Percentiles rank a stretch among this genome's conserved stretches.
These are phyloP conservation scores for Podarcis raffonei DNA, from an alignment of 2,113 vertebrate genomes.

Conservation along the genomic window DNA sequence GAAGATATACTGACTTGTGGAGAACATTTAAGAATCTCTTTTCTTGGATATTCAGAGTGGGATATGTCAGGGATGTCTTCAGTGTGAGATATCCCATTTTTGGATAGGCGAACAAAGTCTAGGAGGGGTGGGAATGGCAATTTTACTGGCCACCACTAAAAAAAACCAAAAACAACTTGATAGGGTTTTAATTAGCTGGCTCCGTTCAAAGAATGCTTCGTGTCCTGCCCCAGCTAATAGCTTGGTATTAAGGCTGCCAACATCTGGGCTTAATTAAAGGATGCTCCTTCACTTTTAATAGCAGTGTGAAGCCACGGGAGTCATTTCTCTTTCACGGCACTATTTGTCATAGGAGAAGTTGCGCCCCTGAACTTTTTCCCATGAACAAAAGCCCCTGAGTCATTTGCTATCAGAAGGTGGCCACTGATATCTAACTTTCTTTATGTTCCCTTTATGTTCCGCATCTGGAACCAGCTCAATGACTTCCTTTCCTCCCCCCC, in stretches of 20 bases:
- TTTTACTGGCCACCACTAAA: background rate
- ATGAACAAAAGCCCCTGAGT: background rate
- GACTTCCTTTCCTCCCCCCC: background rate
- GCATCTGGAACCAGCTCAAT: background rate
- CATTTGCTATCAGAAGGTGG: background rate
- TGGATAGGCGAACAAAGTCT: background rate
- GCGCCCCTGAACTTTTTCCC: background rate
- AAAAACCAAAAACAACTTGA: background rate
- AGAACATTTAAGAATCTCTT: background rate
- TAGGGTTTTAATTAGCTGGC: background rate
- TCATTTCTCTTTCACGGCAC: background rate
- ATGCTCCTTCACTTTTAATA: background rate
- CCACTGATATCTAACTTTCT: background rate
- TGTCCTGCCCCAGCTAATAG: background rate
- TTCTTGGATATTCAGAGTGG: background rate
- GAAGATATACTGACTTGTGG: background rate
- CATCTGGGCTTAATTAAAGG: conserved; percentile 3
- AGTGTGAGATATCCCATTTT: background rate
- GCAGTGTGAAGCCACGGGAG: background rate
- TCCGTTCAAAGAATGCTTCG: background rate
- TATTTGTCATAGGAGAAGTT: background rate
- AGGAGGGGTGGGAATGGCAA: background rate
- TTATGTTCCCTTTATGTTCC: background rate
- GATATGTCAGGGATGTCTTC: background rate
- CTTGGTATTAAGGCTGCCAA: background rate